Evolutionary conservation across 1,140 invertebrate genomes (phyloP), one percentile per base, ranked within the genome.

Genomic region (Papilio polyxenes): DNA sequence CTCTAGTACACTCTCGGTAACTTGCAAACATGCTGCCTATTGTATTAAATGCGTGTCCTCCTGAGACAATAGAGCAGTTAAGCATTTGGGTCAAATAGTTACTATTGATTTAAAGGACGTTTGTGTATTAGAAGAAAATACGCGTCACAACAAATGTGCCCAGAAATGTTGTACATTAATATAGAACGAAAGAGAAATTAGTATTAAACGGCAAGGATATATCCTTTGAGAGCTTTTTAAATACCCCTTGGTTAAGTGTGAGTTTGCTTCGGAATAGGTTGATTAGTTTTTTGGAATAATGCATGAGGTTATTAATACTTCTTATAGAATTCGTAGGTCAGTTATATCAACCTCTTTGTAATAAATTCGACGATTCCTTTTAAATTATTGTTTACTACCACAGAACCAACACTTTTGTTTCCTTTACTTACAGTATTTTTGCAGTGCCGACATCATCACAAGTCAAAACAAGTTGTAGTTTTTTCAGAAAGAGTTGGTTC

Each of bases 81-180:
- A 59, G 56, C 56, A 59, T 59, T 59, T 59, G n/a, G 56, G 56
- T 59, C 56, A 59, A 20, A 53, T 17, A n/a, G 56, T 59, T 59
- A 59, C 56, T 59, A 8, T 6, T 59, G 56, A n/a, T 59, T 59
- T 59, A 59, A 59, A 59, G 56, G n/a, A 9, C 56, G 56, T 59
- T 59, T 59, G 17, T n/a, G n/a, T 59, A 59, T 59, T 59, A 20
- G n/a, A n/a, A 59, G 8, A n/a, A 59, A 59, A 44, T 44, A 44
- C 40, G 40, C 4, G 4, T 44, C 23, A 31, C 23, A n/a, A 5
- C 15, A 56, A 13, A n/a, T 8, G 17, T 59, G n/a, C 9, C 17
- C 56, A 2, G 17, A 59, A 9, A 20, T 20, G n/a, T 59, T 59
- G n/a, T 59, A n/a, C 17, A 20, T 2, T 20, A 59, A 2, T n/a